These are phyloP conservation scores for Ichneumon xanthorius DNA, from an alignment of 2,888 invertebrate species.

Conservation along the genomic window DNA sequence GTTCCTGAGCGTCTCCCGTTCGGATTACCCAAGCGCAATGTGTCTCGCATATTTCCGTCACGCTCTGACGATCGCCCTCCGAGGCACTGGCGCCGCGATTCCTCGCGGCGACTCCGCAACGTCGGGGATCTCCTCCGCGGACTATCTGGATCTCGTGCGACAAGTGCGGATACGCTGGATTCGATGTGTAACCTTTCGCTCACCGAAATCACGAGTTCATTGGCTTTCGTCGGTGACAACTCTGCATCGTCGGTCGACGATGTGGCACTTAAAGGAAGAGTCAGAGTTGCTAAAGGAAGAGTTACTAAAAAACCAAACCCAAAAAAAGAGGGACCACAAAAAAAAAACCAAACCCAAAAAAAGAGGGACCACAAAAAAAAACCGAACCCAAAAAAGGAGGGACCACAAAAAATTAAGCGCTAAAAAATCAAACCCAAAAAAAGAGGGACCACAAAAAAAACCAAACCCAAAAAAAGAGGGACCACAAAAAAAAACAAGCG, in stretches of 20 bases:
- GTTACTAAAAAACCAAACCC: no score
- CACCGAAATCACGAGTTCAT: constrained; percentile 2
- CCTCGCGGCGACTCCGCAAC: not conserved
- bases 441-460: no score
- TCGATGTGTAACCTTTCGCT: not conserved
- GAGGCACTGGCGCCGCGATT: constrained; percentile 8
- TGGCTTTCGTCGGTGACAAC: not conserved
- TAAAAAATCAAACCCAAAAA: no score
- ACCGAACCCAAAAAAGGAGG: no score
- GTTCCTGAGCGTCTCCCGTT: constrained; percentile 69
- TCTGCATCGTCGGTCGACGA: not conserved
- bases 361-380: no score
- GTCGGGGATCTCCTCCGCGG: not conserved
- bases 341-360: no score
- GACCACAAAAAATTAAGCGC: no score
- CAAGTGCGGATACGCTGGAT: not conserved
- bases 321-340: no score
- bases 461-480: no score
- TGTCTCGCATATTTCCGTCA: constrained; percentile 83
- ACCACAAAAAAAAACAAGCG: no score
- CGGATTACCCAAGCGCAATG: constrained; percentile 79
- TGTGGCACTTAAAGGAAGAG: no score
- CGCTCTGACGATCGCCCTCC: constrained; percentile 75
- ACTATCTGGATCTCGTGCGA: constrained; percentile 7
- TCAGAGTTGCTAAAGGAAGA: no score